Evolutionary conservation across 2,888 invertebrate species (phyloP).

Genomic region (Dexiosoma caninum): DNA sequence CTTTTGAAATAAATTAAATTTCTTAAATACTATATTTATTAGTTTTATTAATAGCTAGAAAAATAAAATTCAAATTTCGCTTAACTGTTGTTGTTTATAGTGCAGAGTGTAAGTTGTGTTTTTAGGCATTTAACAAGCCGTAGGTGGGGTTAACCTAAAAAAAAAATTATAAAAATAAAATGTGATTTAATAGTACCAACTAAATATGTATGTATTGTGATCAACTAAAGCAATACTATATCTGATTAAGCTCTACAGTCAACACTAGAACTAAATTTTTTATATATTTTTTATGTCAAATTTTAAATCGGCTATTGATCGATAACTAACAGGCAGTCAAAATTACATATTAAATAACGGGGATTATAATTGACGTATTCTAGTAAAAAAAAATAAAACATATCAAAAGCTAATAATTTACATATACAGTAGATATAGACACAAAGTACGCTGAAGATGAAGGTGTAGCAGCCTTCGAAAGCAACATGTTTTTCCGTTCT

Average conservation of each 20-base stretch:
- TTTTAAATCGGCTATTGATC: too few relatives aligned
- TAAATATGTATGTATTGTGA: background rate
- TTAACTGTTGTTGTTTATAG: constrained; percentile 39
- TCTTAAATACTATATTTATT: background rate
- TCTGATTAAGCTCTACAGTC: background rate
- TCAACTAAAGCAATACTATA: too few relatives aligned
- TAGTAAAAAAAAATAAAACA: too few relatives aligned
- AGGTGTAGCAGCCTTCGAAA: too few relatives aligned
- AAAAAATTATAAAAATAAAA: constrained; percentile 37
- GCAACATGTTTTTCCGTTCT: too few relatives aligned
- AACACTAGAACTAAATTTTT: background rate
- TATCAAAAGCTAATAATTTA: too few relatives aligned
- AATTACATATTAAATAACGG: too few relatives aligned
- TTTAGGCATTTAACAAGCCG: constrained; percentile 72
- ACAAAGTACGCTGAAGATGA: too few relatives aligned
- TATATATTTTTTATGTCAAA: too few relatives aligned
- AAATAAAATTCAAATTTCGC: constrained; percentile 26
- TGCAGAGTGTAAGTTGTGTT: constrained; percentile 55
- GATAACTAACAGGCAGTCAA: too few relatives aligned
- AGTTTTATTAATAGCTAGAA: constrained; percentile 9
- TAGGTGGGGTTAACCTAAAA: constrained; percentile 74
- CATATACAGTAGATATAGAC: too few relatives aligned
- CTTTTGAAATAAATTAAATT: background rate
- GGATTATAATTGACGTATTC: too few relatives aligned
- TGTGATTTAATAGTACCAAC: background rate